Percentiles rank a stretch among this genome's conserved stretches.
phyloP scores from a whole-genome alignment of 2,113 vertebrate species.

The Megaceryle torquata region DNA sequence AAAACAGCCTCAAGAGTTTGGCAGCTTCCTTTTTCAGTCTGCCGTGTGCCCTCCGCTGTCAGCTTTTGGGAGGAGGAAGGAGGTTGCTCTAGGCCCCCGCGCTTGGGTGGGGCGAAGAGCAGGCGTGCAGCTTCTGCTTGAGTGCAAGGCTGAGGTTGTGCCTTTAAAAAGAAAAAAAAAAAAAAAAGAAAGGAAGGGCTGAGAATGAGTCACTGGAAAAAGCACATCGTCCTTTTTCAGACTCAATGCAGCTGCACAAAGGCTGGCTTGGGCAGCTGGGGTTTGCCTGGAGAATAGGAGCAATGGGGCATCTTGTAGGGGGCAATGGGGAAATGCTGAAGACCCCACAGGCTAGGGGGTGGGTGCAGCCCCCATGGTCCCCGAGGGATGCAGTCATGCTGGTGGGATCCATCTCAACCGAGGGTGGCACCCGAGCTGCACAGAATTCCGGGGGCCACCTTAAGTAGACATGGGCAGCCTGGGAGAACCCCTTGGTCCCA shows the following conservation, averaged over 20 bases:
- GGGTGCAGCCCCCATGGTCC: background rate
- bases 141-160: background rate
- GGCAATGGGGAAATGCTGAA: background rate
- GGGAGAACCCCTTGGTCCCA: background rate
- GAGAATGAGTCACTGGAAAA: conserved; percentile 48
- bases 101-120: conserved; percentile 38
- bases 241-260: background rate
- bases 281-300: background rate
- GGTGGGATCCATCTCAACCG: background rate
- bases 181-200: background rate
- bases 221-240: background rate
- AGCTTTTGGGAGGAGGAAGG: conserved; percentile 27
- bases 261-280: accelerated
- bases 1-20: background rate
- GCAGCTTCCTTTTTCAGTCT: background rate
- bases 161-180: conserved; percentile 32
- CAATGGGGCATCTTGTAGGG: accelerated
- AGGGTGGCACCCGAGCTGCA: accelerated
- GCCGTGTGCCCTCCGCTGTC: background rate
- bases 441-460: background rate
- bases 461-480: background rate
- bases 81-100: background rate
- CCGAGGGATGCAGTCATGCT: background rate
- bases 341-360: too few relatives aligned
- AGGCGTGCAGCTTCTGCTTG: background rate